phyloP scores from a whole-genome alignment of 2,113 vertebrate genomes.

The Prochilodus magdalenae region DNA sequence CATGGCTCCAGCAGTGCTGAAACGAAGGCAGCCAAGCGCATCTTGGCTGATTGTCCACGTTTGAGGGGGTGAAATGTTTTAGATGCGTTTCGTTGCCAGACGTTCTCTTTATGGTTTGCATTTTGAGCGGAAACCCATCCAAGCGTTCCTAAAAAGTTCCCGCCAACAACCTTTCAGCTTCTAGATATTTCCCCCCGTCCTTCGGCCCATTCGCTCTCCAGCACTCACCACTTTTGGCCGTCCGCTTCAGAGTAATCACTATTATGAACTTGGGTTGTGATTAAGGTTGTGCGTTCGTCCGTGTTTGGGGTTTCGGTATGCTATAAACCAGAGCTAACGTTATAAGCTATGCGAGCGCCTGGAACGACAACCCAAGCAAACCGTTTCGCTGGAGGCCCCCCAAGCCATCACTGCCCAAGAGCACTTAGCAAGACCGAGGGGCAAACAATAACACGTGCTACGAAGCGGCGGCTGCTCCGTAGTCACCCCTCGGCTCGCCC shows the following conservation, averaged over 20 bases:
- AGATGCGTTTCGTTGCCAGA: too few species aligned
- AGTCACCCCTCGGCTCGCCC: neutral
- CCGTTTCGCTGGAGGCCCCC: neutral
- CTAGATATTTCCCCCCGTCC: neutral
- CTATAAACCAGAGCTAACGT: neutral
- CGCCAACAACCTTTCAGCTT: conserved; percentile 17
- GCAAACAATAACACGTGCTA: conserved; percentile 20
- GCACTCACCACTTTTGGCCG: conserved; percentile 27
- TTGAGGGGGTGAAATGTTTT: too few species aligned
- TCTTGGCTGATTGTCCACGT: too few species aligned
- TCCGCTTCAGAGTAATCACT: conserved; percentile 24
- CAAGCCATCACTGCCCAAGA: neutral
- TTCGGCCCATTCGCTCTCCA: neutral
- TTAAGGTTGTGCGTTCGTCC: neutral
- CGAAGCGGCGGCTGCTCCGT: conserved; percentile 26
- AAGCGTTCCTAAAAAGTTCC: neutral
- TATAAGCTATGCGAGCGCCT: conserved; percentile 40
- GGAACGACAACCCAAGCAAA: conserved; percentile 37
- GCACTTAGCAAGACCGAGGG: conserved; percentile 20
- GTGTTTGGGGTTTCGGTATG: conserved; percentile 14
- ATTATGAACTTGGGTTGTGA: conserved; percentile 5
- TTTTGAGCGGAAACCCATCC: neutral
- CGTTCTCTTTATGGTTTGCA: neutral
- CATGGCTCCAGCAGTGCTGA: too few species aligned
- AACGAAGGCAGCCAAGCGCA: too few species aligned